Evolutionary conservation across 2,113 vertebrate species (phyloP).

Genomic region (Dicerorhinus sumatrensis): DNA sequence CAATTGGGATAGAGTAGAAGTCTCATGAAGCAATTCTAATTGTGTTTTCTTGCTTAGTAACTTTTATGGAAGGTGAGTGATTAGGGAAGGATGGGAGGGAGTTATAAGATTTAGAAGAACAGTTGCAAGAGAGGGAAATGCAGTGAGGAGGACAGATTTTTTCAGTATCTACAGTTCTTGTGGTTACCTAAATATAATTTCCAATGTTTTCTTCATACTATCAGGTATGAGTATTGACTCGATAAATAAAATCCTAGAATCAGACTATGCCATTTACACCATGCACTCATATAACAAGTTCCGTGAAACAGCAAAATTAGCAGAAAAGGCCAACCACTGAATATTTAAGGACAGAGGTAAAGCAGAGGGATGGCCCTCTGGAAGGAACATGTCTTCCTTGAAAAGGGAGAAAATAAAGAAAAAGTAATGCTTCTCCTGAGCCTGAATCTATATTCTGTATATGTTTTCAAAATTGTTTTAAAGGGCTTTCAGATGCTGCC

Average conservation of each 20-base stretch:
- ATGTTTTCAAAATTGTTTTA: constrained; percentile 78
- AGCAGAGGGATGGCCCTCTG: not conserved
- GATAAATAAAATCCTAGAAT: not conserved
- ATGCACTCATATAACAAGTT: constrained; percentile 64
- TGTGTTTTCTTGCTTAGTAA: not conserved
- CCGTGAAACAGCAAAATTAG: constrained; percentile 3
- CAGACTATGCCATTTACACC: not conserved
- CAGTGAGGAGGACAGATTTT: not conserved
- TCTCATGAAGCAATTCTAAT: not conserved
- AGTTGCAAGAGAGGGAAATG: not conserved
- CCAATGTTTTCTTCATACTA: not conserved
- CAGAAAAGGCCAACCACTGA: not conserved
- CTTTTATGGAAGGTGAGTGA: not conserved
- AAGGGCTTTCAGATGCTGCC: constrained; percentile 73
- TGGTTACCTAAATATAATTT: not conserved
- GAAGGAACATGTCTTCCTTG: constrained; percentile 27
- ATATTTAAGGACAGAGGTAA: not conserved
- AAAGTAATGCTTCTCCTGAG: constrained; percentile 73
- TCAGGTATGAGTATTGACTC: not conserved
- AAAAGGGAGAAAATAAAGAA: constrained; percentile 9
- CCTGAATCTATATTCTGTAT: constrained; percentile 72
- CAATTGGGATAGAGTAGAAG: not conserved
- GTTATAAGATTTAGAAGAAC: not conserved
- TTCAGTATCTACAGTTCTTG: not conserved
- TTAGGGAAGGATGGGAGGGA: not conserved